These are phyloP conservation scores for Unio pictorum DNA, from an alignment of 2,888 invertebrate species.

Conservation along the genomic window DNA sequence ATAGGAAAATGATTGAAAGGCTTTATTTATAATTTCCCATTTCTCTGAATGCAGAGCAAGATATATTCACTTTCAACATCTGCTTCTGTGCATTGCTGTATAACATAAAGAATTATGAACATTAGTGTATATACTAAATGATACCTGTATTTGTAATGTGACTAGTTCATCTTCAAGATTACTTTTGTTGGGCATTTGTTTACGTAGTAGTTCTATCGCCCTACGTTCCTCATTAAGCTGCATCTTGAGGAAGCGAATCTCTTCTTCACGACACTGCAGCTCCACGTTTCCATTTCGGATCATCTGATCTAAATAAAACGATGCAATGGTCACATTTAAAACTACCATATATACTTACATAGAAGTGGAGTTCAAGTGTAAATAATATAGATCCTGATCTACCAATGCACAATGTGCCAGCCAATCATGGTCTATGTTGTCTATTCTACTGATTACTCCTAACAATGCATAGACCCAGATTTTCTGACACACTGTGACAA, in stretches of 20 bases:
- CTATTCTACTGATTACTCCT: too few relatives aligned
- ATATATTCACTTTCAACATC: background rate
- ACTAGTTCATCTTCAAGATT: conserved; percentile 66
- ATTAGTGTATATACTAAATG: background rate
- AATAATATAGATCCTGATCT: too few relatives aligned
- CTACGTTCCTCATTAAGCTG: conserved; percentile 66
- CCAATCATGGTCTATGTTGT: too few relatives aligned
- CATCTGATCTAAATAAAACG: conserved; percentile 63
- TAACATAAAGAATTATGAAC: background rate
- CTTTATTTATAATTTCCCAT: too few relatives aligned
- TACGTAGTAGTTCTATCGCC: conserved; percentile 59
- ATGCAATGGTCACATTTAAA: background rate
- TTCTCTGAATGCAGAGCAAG: background rate
- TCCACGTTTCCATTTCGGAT: conserved; percentile 70
- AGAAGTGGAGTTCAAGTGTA: background rate
- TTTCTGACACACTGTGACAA: too few relatives aligned
- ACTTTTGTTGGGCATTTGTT: conserved; percentile 63
- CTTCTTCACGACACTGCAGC: conserved; percentile 68
- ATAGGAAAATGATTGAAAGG: background rate
- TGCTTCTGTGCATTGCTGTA: too few relatives aligned
- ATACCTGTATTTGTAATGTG: conserved; percentile 69
- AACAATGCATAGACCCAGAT: too few relatives aligned
- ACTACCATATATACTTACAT: background rate
- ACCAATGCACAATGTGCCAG: too few relatives aligned
- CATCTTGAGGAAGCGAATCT: conserved; percentile 68